Conservation (phyloP, 1,140 invertebrate genomes). For the Aphelenchoides avenae region DNA sequence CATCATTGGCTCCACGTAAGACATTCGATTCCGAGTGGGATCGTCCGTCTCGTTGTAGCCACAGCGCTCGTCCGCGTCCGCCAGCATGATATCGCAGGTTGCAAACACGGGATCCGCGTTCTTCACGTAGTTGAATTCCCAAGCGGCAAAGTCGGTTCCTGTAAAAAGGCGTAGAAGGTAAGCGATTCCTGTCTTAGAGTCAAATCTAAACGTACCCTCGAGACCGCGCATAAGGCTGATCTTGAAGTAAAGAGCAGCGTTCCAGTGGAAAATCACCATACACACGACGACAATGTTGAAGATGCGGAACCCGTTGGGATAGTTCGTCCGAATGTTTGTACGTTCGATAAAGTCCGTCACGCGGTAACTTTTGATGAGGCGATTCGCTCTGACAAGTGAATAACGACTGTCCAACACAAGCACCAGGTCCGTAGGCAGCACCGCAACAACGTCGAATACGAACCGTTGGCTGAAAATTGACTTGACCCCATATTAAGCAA, state of each 20-base stretch:
- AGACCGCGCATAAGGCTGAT: constrained; percentile 36
- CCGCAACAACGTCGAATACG: constrained; percentile 28
- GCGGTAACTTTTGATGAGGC: constrained; percentile 31
- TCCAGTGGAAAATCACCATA: constrained; percentile 44
- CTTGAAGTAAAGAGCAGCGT: constrained; percentile 48
- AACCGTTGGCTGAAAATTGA: constrained; percentile 27
- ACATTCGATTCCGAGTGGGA: constrained; percentile 14
- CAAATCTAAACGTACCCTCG: too few species aligned
- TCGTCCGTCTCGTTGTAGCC: constrained; percentile 35
- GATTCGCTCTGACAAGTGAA: constrained; percentile 32
- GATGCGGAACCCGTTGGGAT: constrained; percentile 47
- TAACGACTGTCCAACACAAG: constrained; percentile 17
- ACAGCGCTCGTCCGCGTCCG: constrained; percentile 23
- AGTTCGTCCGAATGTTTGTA: constrained; percentile 48
- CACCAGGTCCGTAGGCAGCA: constrained; percentile 36
- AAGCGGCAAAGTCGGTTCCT: constrained; percentile 34
- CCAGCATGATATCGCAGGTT: constrained; percentile 32
- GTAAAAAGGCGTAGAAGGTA: constrained; percentile 4
- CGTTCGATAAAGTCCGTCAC: constrained; percentile 37
- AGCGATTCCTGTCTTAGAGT: constrained; percentile 31
- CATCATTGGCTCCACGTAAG: constrained; percentile 27
- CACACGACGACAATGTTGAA: constrained; percentile 44
- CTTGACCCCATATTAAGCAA: too few species aligned
- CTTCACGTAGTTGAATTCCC: constrained; percentile 47
- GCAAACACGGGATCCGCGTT: constrained; percentile 37